These are phyloP conservation scores for Daphoenositta chrysoptera DNA, from an alignment of 2,113 vertebrate genomes.

Conservation along the genomic window DNA sequence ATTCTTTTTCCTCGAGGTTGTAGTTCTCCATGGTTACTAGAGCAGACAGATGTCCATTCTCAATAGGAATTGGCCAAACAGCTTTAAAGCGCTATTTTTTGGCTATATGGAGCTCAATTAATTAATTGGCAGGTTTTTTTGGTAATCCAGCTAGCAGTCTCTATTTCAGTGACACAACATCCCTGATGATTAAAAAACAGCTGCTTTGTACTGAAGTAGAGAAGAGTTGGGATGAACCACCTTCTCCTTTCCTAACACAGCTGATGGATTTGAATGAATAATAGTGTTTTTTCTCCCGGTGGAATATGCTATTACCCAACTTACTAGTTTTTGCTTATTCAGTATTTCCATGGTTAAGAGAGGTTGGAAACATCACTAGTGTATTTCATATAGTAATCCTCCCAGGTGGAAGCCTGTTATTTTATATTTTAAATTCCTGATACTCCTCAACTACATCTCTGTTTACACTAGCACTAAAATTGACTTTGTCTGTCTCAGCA, in stretches of 20 bases:
- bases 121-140: background rate
- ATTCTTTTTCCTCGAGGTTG: background rate
- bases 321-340: background rate
- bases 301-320: background rate
- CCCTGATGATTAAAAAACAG: background rate
- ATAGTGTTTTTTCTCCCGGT: background rate
- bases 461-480: background rate
- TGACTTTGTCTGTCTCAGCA: background rate
- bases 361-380: background rate
- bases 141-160: background rate
- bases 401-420: background rate
- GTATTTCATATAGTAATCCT: background rate
- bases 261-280: background rate
- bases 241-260: background rate
- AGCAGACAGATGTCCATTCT: background rate
- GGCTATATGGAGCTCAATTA: background rate
- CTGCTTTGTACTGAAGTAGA: background rate
- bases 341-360: background rate
- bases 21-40: background rate
- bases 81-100: background rate
- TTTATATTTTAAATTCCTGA: background rate
- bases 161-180: background rate
- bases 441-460: background rate
- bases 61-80: background rate
- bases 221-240: background rate